Base-by-base conservation (phyloP, 2,113 vertebrate genomes). In the Xiphophorus hellerii region DNA sequence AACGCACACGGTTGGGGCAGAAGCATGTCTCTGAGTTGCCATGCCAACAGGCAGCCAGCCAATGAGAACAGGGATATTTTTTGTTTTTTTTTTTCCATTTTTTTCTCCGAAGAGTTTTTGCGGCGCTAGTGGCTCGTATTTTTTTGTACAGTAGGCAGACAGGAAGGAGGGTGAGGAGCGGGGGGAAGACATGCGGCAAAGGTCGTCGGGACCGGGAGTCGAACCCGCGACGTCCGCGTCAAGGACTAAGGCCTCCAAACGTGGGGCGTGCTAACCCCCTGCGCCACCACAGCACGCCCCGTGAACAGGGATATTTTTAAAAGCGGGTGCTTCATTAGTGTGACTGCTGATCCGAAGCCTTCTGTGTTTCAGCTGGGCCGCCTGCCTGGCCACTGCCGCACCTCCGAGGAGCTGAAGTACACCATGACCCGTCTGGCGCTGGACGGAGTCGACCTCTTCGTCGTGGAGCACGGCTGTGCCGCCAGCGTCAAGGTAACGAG, bases 381-480 rank as follows among this genome's bases (percentile, higher is more conserved):
- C 81, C 84, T 97, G 74, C 96, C 97, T 29, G 97, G 97, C 30
- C 97, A 95, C 4, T 99, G 98, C 84, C 96, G 96, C 75, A 95
- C 96, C 0, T 97, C 98, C 2, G 97, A 98, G 91, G 97, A 97
- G 60, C 92, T 99, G 33, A 99, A 99, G 81, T 99, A 99, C 84
- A 97, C 96, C 1, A 99, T 99, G 98, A 99, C 96, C 22, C 96
- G 98, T 8, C 82, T 99, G 77, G 96, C 97, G 8, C 92, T 97
- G 75, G 98, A 98, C 73, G 97, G 97, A 78, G 94, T 95, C n/a
- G 97, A 98, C 88, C 78, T 98, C n/a, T 98, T 97, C 54, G 75
- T 98, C 33, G 97, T 97, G 71, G 98, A 99, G 66, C 97, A 98
- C 62, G 97, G 98, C 88, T 99, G 97, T 90, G 98, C 98, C 58